Base-by-base conservation (phyloP, 1,140 invertebrate species). In the Solenopsis invicta region DNA sequence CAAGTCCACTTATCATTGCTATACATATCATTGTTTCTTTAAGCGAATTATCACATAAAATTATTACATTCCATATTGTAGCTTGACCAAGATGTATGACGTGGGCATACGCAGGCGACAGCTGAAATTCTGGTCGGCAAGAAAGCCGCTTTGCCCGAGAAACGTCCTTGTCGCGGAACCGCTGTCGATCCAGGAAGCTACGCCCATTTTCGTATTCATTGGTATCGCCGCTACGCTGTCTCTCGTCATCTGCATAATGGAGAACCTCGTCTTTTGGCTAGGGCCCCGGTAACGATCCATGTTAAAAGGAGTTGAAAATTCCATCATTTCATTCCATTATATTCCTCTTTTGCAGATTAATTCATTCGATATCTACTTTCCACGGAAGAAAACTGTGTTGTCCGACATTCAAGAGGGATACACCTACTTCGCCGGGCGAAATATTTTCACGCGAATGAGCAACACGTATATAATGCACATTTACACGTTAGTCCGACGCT, bases 101-200 rank as follows among this genome's bases (percentile, higher is more conserved):
- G 29, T 62, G 18, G 90, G 90, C 0, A 76, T 91, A 50, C 78
- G 86, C 3, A 87, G 67, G 1, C 88, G 91, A 6, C 87, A 91
- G 18, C 16, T 88, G 16, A 91, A 86, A 24, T 72, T 87, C 48
- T 92, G 91, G 91, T 52, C 71, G 4, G 82, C 88, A 2, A 90
- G 87, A 21, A 91, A 74, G 29, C 91, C 91, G 4, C 86, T 75
- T 24, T 92, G 91, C 4, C 85, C 87, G 1, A 76, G 4, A 10
- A 90, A 84, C 18, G 37, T 88, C 8, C 54, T 92, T 6, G 52
- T 89, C 24, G 88, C 85, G 0, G 86, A 90, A 52, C 72, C 90
- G 10, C n/a, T 91, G 50, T 87, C 91, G 48, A 92, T 92, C 34
- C 71, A 87, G 0, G 91, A 92, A 80, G 84, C 88, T 29, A 66